Evolutionary conservation across 2,888 invertebrate species (phyloP).

Genomic region (Alsophila aescularia): DNA sequence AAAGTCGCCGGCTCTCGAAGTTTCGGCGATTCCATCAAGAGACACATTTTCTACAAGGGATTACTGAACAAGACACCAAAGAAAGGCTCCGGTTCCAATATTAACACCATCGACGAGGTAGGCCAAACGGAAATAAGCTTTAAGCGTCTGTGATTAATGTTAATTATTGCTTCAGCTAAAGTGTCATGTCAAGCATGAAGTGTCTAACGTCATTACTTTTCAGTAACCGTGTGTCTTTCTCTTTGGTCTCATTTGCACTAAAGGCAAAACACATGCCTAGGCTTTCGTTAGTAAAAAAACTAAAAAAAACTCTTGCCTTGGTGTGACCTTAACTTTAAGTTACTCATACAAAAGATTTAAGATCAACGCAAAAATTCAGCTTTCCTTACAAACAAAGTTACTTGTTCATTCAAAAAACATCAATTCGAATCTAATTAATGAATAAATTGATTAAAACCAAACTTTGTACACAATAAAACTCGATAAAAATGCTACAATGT

Average conservation of each 20-base stretch:
- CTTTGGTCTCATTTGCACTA: conserved; percentile 15
- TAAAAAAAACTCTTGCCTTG: too few species aligned
- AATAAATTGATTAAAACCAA: too few species aligned
- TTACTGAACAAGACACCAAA: conserved; percentile 81
- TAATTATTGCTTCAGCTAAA: conserved; percentile 32
- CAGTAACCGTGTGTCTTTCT: conserved; percentile 21
- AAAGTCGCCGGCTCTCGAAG: conserved; percentile 86
- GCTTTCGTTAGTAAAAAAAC: too few species aligned
- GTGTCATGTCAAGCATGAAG: conserved; percentile 31
- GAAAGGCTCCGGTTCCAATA: conserved; percentile 72
- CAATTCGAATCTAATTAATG: too few species aligned
- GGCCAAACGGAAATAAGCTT: conserved; percentile 12
- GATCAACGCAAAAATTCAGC: too few species aligned
- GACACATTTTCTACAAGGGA: conserved; percentile 92
- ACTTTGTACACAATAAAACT: too few species aligned
- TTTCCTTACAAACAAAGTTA: too few species aligned
- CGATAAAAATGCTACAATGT: too few species aligned
- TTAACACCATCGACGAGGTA: conserved; percentile 74
- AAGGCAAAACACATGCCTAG: too few species aligned
- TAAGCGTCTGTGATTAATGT: conserved; percentile 6
- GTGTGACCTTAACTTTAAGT: too few species aligned
- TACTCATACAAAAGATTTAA: too few species aligned
- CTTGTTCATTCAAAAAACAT: too few species aligned
- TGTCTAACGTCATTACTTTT: conserved; percentile 29
- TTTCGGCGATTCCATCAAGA: conserved; percentile 93